Evolutionary conservation across 2,888 invertebrate species (phyloP), one percentile per base, ranked within the genome.

Genomic region (Tribolium freemani): DNA sequence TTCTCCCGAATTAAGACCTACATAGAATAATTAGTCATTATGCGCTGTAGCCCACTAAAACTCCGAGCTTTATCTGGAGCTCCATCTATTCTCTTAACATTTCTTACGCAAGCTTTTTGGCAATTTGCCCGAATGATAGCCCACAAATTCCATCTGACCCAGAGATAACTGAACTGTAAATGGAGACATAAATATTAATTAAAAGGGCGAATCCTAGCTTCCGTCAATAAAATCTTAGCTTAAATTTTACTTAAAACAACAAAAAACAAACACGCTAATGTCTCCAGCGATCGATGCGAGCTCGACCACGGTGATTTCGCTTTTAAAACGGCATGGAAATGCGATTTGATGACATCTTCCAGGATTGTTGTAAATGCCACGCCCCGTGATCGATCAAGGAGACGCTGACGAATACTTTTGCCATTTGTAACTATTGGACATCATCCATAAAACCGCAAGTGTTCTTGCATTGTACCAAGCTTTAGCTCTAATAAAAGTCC

Each of bases 381-480:
- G 74, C 79, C 78, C 78, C 71, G 72, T 72, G 74, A 79, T 79
- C 79, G 78, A 79, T 79, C 78, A 78, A 74, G 75, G 70, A 69
- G 73, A 50, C 57, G 58, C 68, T 68, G 68, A 57, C 57, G 48
- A 50, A 68, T 64, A 54, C 64, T 53, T 64, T 54, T 64, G 21
- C 64, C n/a, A 64, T 64, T 57, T 57, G 48, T 68, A 68, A 68
- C 50, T 57, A 68, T 50, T 50, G 66, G 57, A 68, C 68, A 68
- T 68, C 68, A 68, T 68, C 57, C 31, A 57, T 57, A 68, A 68
- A 64, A 64, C 64, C 53, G 64, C 64, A 64, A 64, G 45, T 54
- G 45, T 64, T 38, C 64, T 64, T 53, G 13, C 64, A 64, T 63
- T 51, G 11, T 63, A 6, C 44, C 8, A 58, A 38, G 9, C 51